These are phyloP conservation scores for Drosophila hydei DNA, from an alignment of 1,140 invertebrate species.

Conservation along the genomic window DNA sequence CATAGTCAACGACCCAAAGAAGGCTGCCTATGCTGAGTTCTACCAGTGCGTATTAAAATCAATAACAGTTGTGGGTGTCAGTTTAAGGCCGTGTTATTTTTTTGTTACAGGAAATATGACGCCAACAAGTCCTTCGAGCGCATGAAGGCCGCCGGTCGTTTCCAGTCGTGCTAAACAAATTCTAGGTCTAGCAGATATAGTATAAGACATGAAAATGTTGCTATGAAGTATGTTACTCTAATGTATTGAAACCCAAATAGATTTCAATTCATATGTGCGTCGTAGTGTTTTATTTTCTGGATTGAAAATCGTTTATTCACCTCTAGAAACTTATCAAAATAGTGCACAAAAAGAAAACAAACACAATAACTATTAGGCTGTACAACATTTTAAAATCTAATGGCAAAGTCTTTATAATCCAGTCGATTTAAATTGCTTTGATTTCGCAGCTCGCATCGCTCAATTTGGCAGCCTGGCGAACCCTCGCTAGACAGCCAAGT, in stretches of 20 bases:
- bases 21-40: conserved; percentile 85
- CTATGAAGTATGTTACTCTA: conserved; percentile 64
- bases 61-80: neutral
- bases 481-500: conserved; percentile 93
- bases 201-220: conserved; percentile 50
- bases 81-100: neutral
- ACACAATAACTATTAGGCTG: conserved; percentile 43
- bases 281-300: conserved; percentile 3
- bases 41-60: conserved; percentile 84
- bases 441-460: conserved; percentile 92
- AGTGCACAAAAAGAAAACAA: conserved; percentile 78
- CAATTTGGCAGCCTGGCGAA: conserved; percentile 93
- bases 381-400: conserved; percentile 89
- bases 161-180: conserved; percentile 81
- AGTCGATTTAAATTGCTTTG: conserved; percentile 91
- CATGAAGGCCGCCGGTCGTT: conserved; percentile 85
- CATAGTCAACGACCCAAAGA: conserved; percentile 84
- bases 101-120: conserved; percentile 85
- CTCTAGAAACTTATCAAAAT: conserved; percentile 74
- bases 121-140: conserved; percentile 85
- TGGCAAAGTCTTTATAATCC: conserved; percentile 92
- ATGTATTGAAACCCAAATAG: conserved; percentile 72
- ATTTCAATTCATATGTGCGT: conserved; percentile 61
- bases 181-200: conserved; percentile 30
- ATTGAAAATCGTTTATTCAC: conserved; percentile 45